Evolutionary conservation across 2,888 invertebrate genomes (phyloP), one percentile per base, ranked within the genome.

Genomic region (Agrochola lota): DNA sequence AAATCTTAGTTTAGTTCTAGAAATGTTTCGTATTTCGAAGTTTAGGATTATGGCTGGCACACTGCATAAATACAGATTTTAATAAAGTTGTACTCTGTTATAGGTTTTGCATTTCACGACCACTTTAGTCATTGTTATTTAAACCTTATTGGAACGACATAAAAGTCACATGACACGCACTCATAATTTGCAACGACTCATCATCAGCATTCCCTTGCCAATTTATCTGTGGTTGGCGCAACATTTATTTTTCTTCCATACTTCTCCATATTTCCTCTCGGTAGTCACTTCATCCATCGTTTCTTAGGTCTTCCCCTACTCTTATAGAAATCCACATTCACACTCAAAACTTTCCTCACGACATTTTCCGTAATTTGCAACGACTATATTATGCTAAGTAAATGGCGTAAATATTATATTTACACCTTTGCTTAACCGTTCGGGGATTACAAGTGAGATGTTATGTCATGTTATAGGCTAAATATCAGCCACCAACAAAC

Each of bases 1-100:
- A 79, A 79, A 78, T 78, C 59, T 46, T 49, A 46, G 78, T 78
- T 72, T 30, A 78, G 64, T 55, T 15, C 23, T 30, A 15, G 46
- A 57, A 49, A 57, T 71, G 30, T 78, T 78, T 71, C 40, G 71
- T 60, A 60, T 78, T 78, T 46, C n/a, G 63, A 23, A 8, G 12
- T n/a, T 59, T 49, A 52, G n/a, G 8, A 49, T 78, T 64, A 20
- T 49, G 26, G 64, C 49, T 49, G 57, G 55, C 30, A 40, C 11
- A 15, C 30, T 63, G 52, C 75, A 59, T 59, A 59, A n/a, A 66
- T 43, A 71, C n/a, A 15, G 40, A 11, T 40, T 55, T 52, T n/a
- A 52, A 17, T 62, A 35, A 46, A 63, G 15, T 43, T 52, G 3
- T 30, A n/a, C 17, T 35, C 9, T 23, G 23, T 17, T 52, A 6